phyloP scores from a whole-genome alignment of 2,888 invertebrate species.

The Frankliniella fusca region DNA sequence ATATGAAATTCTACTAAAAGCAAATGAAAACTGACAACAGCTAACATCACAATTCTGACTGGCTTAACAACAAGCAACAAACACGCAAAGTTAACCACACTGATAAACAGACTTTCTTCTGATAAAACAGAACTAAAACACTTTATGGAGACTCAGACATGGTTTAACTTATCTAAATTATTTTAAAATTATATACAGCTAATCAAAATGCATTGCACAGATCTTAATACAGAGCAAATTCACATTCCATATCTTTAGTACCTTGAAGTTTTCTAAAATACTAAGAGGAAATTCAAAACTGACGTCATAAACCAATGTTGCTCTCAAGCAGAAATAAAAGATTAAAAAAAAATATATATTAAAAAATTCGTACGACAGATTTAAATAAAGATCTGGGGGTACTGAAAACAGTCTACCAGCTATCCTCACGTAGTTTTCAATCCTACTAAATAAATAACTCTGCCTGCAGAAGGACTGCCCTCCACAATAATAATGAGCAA shows the following conservation, averaged over 20 bases:
- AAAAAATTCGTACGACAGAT: neutral
- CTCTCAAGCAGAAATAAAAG: no score
- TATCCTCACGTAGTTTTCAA: no score
- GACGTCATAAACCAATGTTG: no score
- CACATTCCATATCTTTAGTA: neutral
- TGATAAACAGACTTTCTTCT: neutral
- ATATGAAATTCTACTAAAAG: neutral
- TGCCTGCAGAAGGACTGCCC: neutral
- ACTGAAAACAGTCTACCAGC: neutral
- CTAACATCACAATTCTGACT: slow-evolving; percentile 20
- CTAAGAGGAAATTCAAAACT: no score
- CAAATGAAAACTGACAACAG: neutral
- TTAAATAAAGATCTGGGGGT: no score
- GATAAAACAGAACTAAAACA: neutral
- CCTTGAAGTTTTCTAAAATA: no score
- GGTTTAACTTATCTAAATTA: neutral
- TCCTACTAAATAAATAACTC: no score
- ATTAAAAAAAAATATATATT: neutral
- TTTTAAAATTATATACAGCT: neutral
- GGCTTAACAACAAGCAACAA: slow-evolving; percentile 3
- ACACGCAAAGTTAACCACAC: neutral
- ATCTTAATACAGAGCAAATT: neutral
- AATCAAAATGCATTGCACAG: slow-evolving; percentile 8
- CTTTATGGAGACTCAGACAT: slow-evolving; percentile 10
- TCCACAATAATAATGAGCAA: neutral